phyloP scores from a whole-genome alignment of 92 coral and sea anemone genomes.

The Desmophyllum pertusum region DNA sequence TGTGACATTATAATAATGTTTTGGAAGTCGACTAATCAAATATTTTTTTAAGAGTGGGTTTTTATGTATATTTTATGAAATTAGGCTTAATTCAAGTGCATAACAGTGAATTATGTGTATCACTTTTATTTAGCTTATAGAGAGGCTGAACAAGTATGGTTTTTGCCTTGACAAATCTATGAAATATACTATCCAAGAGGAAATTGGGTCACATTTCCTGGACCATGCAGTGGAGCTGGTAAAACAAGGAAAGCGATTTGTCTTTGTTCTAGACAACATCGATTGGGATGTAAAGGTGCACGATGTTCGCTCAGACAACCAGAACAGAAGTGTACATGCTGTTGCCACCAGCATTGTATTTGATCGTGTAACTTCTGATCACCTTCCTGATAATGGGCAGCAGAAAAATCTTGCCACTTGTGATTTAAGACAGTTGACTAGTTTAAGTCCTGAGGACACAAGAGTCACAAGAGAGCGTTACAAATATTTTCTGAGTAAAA shows the following conservation, averaged over 20 bases:
- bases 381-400: constrained; percentile 34
- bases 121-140: constrained; percentile 44
- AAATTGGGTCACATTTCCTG: constrained; percentile 44
- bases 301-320: constrained; percentile 47
- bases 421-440: background rate
- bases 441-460: too few relatives aligned
- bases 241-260: constrained; percentile 43
- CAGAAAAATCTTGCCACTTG: background rate
- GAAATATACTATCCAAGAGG: constrained; percentile 51
- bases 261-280: constrained; percentile 47
- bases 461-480: background rate
- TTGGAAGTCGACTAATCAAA: too few relatives aligned
- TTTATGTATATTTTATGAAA: too few relatives aligned
- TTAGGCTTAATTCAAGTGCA: too few relatives aligned
- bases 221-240: constrained; percentile 34
- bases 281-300: constrained; percentile 60
- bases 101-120: too few relatives aligned
- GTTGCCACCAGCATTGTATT: constrained; percentile 64
- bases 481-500: background rate
- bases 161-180: constrained; percentile 32
- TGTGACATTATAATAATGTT: too few relatives aligned
- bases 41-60: too few relatives aligned
- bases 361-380: constrained; percentile 38
- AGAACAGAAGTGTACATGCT: constrained; percentile 67
- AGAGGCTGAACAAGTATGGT: constrained; percentile 58